Evolutionary conservation across 2,113 vertebrate species (phyloP), one percentile per base, ranked within the genome.

Genomic region (Leptobrachium ailaonicum): DNA sequence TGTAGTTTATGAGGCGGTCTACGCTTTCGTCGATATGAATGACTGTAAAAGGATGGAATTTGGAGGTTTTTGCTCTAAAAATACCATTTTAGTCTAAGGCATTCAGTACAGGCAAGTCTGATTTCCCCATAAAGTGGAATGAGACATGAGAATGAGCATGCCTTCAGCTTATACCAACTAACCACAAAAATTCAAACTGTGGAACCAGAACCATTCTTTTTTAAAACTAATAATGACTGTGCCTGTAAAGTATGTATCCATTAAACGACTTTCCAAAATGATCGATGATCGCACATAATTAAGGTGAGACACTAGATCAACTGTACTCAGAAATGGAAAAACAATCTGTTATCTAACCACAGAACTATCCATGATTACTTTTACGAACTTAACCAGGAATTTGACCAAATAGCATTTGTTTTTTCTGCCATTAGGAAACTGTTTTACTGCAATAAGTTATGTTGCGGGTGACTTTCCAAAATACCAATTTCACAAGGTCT

Each of bases 51-150:
- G 63, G 71, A 66, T 80, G 77, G 77, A 73, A 80, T 80, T 66
- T 80, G 20, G 40, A 73, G 45, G 66, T 43, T 54, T 66, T 40
- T 76, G 64, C 13, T 56, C 50, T 76, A 68, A 76, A 73, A 79
- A 73, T 73, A 79, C 32, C 71, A 73, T 9, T 70, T 66, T 58
- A 58, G 47, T 56, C 40, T 58, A 73, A 56, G 67, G 44, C 68
- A 79, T 79, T 71, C 41, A 44, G 40, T 56, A 73, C 41, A 54
- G 56, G 41, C 11, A 56, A 66, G 62, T 67, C 62, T 43, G 11
- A 67, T 80, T 80, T 80, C 60, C 70, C 73, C 71, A 73, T 80
- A 73, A 80, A 80, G 53, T 67, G 62, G 71, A 79, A 80, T 66
- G 60, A 67, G 63, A 62, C 20, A 63, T 79, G 47, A n/a, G 12